phyloP scores from a whole-genome alignment of 2,888 invertebrate species.

The Sarcophaga carnaria region DNA sequence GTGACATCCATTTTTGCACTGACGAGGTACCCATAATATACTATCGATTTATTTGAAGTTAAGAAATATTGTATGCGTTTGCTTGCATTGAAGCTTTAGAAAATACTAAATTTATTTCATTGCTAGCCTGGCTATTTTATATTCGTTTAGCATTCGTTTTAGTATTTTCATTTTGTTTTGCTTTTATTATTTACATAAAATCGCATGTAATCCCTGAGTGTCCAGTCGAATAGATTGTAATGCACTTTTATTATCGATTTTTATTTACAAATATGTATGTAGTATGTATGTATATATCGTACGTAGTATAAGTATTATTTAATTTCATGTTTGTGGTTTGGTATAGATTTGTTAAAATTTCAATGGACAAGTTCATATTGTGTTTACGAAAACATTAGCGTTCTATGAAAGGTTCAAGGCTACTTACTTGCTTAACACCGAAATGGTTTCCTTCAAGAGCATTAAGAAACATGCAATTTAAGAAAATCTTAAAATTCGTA shows the following conservation, averaged over 20 bases:
- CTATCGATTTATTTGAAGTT: not conserved
- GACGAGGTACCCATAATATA: constrained; percentile 73
- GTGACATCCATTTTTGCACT: constrained; percentile 78
- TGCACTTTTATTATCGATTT: constrained; percentile 57
- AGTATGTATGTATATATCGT: too few relatives aligned
- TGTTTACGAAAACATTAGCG: constrained; percentile 26
- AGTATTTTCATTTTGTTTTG: constrained; percentile 50
- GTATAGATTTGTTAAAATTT: constrained; percentile 29
- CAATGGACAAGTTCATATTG: constrained; percentile 38
- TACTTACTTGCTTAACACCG: constrained; percentile 62
- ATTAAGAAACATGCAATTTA: constrained; percentile 30
- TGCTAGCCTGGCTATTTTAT: constrained; percentile 49
- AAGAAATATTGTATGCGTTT: constrained; percentile 4
- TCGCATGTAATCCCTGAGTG: constrained; percentile 43
- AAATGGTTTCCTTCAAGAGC: constrained; percentile 46
- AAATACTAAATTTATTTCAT: constrained; percentile 53
- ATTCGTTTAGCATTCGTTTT: constrained; percentile 35
- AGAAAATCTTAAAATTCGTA: not conserved
- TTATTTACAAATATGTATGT: constrained; percentile 7
- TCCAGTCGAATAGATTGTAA: constrained; percentile 30
- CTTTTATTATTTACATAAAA: constrained; percentile 33
- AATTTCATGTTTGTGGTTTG: constrained; percentile 57
- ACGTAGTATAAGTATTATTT: constrained; percentile 21
- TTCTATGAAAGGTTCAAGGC: constrained; percentile 53
- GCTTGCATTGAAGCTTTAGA: constrained; percentile 25